Percentiles rank a stretch among this genome's conserved stretches.
phyloP scores from a whole-genome alignment of 2,888 invertebrate genomes.

The Drosophila pullipes region DNA sequence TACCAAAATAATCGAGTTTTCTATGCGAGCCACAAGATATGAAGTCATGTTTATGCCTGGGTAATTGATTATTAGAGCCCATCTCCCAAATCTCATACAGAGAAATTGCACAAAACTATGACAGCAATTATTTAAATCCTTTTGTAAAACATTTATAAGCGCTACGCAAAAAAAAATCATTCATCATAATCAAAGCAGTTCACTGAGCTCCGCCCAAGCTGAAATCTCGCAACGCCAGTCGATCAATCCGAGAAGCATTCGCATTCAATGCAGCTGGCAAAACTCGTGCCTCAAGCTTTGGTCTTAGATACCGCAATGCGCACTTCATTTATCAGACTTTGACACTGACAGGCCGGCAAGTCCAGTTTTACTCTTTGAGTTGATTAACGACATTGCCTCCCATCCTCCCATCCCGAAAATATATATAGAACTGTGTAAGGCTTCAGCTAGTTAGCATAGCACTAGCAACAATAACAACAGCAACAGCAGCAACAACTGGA shows the following conservation, averaged over 20 bases:
- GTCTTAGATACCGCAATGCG: conserved; percentile 34
- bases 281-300: conserved; percentile 17
- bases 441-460: conserved; percentile 44
- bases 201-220: conserved; percentile 5
- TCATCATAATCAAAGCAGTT: conserved; percentile 32
- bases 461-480: conserved; percentile 12
- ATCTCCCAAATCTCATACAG: not conserved
- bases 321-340: conserved; percentile 76
- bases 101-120: not conserved
- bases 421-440: not conserved
- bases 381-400: conserved; percentile 66
- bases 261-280: conserved; percentile 1
- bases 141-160: not conserved
- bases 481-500: conserved; percentile 30
- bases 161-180: not conserved
- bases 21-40: not conserved
- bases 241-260: conserved; percentile 17
- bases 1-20: not conserved
- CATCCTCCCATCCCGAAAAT: conserved; percentile 7
- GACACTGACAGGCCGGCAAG: conserved; percentile 67
- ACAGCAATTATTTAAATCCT: conserved; percentile 11
- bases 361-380: conserved; percentile 62
- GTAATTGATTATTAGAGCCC: not conserved
- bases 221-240: conserved; percentile 9
- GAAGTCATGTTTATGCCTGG: not conserved